Evolutionary conservation across 92 coral and sea anemone species (phyloP).

Genomic region (Desmophyllum pertusum): DNA sequence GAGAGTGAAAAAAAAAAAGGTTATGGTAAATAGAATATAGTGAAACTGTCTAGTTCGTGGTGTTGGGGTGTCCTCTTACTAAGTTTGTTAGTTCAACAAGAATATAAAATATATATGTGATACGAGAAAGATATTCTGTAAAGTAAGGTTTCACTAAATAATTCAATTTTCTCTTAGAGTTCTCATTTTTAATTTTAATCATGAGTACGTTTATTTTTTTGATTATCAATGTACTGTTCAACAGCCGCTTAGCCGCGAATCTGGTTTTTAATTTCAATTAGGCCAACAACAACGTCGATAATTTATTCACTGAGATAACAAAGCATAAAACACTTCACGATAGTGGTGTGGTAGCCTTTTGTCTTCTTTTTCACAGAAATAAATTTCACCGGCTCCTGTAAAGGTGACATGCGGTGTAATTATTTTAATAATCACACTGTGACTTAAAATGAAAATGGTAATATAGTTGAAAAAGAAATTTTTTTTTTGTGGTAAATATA

Average conservation of each 20-base stretch:
- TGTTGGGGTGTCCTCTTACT: neutral
- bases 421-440: neutral
- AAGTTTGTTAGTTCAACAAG: neutral
- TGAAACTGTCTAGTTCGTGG: neutral
- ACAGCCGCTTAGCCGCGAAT: neutral
- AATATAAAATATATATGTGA: too few relatives aligned
- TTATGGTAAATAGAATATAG: neutral
- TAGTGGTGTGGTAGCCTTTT: neutral
- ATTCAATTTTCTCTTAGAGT: neutral
- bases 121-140: neutral
- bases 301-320: neutral
- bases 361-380: neutral
- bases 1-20: neutral
- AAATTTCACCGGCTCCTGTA: too few relatives aligned
- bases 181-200: neutral
- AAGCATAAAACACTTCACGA: neutral
- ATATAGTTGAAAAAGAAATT: neutral
- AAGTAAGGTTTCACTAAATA: neutral
- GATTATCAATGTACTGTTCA: neutral
- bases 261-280: conserved; percentile 1
- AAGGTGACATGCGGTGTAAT: neutral
- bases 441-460: neutral
- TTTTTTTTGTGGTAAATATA: neutral
- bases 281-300: neutral
- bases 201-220: neutral